These are phyloP conservation scores for Sigmodon hispidus DNA, from an alignment of 2,113 vertebrate genomes.

Conservation along the genomic window DNA sequence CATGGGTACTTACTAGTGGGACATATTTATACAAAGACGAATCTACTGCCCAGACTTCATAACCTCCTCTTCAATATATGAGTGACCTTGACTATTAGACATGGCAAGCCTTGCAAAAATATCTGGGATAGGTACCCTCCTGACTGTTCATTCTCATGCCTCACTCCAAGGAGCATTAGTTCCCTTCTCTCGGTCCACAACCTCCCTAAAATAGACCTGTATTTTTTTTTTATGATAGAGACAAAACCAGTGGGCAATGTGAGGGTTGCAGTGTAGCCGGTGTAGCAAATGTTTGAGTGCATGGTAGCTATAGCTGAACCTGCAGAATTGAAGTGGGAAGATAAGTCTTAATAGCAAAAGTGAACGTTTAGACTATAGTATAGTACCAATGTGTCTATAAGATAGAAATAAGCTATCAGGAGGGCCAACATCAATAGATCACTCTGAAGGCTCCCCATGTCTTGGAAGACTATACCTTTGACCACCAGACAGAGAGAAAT, in stretches of 20 bases:
- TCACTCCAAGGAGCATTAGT: neutral
- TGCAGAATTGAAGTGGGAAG: neutral
- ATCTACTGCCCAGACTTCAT: neutral
- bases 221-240: neutral
- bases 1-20: neutral
- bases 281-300: no score
- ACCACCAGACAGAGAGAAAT: neutral
- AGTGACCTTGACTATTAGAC: rapidly evolving
- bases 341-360: neutral
- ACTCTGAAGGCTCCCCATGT: rapidly evolving
- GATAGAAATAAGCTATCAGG: neutral
- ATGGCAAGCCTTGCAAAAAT: no score
- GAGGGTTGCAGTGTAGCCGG: neutral
- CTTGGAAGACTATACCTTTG: neutral
- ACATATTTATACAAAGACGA: rapidly evolving
- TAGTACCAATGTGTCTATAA: neutral
- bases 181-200: neutral
- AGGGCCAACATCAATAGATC: neutral
- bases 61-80: neutral
- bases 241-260: neutral
- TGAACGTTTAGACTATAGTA: neutral
- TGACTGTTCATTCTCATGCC: rapidly evolving
- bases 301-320: neutral
- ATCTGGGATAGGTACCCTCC: rapidly evolving
- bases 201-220: neutral